These are phyloP conservation scores for Salminus brasiliensis DNA, from an alignment of 2,113 vertebrate genomes.

Conservation along the genomic window DNA sequence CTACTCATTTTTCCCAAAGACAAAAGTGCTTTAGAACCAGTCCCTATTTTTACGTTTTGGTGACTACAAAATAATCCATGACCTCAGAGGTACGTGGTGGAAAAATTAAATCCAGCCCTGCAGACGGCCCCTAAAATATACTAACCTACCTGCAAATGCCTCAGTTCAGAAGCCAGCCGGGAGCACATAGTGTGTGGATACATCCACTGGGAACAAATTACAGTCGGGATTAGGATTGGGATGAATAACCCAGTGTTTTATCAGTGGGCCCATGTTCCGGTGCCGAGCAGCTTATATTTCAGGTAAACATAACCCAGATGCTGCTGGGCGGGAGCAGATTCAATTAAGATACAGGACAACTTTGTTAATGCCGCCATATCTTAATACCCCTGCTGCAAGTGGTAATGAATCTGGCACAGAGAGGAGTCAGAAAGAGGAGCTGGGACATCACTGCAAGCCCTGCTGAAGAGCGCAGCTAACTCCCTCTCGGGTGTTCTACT, in stretches of 20 bases:
- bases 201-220: conserved; percentile 78
- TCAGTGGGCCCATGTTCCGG: conserved; percentile 74
- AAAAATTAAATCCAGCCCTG: background rate
- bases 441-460: conserved; percentile 60
- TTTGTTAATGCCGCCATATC: conserved; percentile 82
- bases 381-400: conserved; percentile 79
- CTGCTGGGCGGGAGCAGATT: conserved; percentile 78
- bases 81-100: background rate
- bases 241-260: conserved; percentile 78
- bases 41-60: background rate
- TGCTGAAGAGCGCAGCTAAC: conserved; percentile 49
- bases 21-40: background rate
- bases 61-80: background rate
- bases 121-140: conserved; percentile 65
- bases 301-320: conserved; percentile 85
- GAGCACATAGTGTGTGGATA: conserved; percentile 64
- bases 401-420: conserved; percentile 80
- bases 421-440: conserved; percentile 61
- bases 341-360: conserved; percentile 85
- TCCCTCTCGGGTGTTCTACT: conserved; percentile 53
- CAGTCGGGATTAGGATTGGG: conserved; percentile 78
- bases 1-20: background rate
- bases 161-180: conserved; percentile 69
- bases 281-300: conserved; percentile 80
- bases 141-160: conserved; percentile 70